Percentiles rank a stretch among this genome's conserved stretches.
These are phyloP conservation scores for Halcyon senegalensis DNA, from an alignment of 2,113 vertebrate species.

Conservation along the genomic window DNA sequence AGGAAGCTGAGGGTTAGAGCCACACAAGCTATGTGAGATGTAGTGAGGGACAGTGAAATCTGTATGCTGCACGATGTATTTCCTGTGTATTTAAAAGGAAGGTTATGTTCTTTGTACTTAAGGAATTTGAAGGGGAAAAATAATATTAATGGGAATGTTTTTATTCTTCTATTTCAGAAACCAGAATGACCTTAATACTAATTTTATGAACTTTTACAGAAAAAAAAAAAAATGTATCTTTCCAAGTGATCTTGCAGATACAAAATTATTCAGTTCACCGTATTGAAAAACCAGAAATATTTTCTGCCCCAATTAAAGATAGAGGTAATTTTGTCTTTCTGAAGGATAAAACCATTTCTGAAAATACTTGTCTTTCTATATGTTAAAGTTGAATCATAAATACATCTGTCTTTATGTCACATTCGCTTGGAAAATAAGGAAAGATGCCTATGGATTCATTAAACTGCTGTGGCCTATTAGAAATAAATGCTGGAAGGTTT, in stretches of 20 bases:
- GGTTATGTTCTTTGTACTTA: not conserved
- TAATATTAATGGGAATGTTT: not conserved
- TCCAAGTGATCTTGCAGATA: not conserved
- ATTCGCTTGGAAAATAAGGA: not conserved
- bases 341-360: not conserved
- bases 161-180: not conserved
- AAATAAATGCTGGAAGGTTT: not conserved
- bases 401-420: not conserved
- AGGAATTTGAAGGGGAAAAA: not conserved
- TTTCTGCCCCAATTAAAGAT: not conserved
- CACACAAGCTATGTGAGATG: not conserved
- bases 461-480: not conserved
- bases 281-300: not conserved
- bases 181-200: not conserved
- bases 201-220: not conserved
- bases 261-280: not conserved
- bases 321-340: not conserved
- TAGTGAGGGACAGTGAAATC: not conserved
- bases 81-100: not conserved
- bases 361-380: not conserved
- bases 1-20: not conserved
- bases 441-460: not conserved
- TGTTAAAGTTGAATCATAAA: not conserved
- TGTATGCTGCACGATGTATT: not conserved
- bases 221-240: not conserved